A percentile compares a stretch with the other conserved stretches of the same genome.
Evolutionary conservation across 2,888 invertebrate species (phyloP).

Genomic region (Eueremaeus valkanovi): DNA sequence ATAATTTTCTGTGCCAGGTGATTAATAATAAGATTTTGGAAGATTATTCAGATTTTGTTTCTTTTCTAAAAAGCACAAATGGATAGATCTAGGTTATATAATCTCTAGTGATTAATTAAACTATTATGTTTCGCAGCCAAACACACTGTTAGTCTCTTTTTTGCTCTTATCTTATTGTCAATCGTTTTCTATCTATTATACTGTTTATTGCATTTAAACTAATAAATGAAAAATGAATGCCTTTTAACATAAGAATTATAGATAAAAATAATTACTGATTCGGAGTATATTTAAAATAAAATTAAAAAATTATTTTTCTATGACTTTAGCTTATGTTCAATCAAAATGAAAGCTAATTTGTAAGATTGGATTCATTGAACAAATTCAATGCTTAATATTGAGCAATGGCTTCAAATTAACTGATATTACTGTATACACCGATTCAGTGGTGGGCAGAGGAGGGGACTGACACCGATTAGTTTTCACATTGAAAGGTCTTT

Average conservation of each 20-base stretch:
- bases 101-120: conserved; percentile 1
- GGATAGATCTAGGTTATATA: neutral
- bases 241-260: too few species aligned
- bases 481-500: too few species aligned
- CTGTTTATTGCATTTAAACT: neutral
- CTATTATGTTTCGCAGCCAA: neutral
- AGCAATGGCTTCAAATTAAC: too few species aligned
- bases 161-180: neutral
- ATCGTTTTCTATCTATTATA: neutral
- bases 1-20: neutral
- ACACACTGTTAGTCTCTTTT: too few species aligned
- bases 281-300: too few species aligned
- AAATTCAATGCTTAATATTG: neutral
- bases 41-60: neutral
- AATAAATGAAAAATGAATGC: neutral
- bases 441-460: too few species aligned
- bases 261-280: too few species aligned
- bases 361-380: neutral
- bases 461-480: too few species aligned
- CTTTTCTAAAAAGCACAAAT: neutral
- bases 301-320: too few species aligned
- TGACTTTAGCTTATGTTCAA: too few species aligned
- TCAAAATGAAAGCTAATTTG: neutral
- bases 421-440: too few species aligned
- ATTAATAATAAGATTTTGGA: conserved; percentile 22